Evolutionary conservation across 2,797 vertebrate genomes (phyloP), one percentile per base, ranked within the genome.

Genomic region (Bufotes viridis): DNA sequence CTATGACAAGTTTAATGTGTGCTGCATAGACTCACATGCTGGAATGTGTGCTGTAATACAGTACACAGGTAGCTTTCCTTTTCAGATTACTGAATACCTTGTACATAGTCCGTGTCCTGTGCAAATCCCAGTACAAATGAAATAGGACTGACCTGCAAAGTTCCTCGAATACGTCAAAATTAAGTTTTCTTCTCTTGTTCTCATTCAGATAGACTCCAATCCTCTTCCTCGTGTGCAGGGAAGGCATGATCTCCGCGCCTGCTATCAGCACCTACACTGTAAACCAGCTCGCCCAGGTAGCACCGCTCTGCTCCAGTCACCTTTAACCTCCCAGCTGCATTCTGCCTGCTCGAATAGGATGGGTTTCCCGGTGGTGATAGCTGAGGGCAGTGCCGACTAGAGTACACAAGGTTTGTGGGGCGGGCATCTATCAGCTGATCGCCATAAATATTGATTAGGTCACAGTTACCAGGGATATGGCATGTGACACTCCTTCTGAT

Each of bases 181-280:
- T 95, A 84, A 96, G 93, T 90, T 92, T 93, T 89, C 90, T 91
- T 76, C 93, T 94, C 78, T 96, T 96, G 90, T 95, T 95, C 0
- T 93, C 93, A 89, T 94, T 96, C 70, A 96, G 92, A 29, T 93
- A 95, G 91, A 95, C 94, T 7, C 96, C 96, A 2, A 96, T 94
- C 55, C 93, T 92, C 42, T 88, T 90, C 55, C 81, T 86, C n/a
- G 63, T 81, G 7, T 76, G 34, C 79, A 93, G 91, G 42, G 90
- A 88, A n/a, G 86, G 88, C 90, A 91, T 91, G 55, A 42, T 82
- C 29, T 8, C 17, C 34, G 67, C 34, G 15, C 67, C 76, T 80
- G 75, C 18, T 0, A n/a, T 57, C 55, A 72, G 42, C 20, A 57
- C 85, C 65, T 10, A 60, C 17, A 70, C 58, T 57, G 87, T n/a